Evolutionary conservation across 2,888 invertebrate species (phyloP).

Genomic region (Drosophila neutralis): DNA sequence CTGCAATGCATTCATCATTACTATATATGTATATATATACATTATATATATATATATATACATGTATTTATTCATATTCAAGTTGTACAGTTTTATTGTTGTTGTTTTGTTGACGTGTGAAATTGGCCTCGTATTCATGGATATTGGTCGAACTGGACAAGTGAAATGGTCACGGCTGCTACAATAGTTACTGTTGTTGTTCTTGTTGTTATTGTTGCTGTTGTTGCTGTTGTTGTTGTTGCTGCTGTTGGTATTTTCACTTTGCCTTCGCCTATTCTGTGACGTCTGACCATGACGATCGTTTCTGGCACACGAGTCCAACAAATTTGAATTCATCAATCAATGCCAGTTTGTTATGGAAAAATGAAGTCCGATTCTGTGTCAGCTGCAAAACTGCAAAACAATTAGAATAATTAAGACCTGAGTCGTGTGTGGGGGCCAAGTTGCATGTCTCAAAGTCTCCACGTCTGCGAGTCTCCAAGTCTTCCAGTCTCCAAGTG

Average conservation of each 20-base stretch:
- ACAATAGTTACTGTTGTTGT: slow-evolving; percentile 14
- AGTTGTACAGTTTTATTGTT: slow-evolving; percentile 43
- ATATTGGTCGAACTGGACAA: slow-evolving; percentile 50
- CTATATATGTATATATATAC: neutral
- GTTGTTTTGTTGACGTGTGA: slow-evolving; percentile 47
- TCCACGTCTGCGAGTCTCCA: neutral
- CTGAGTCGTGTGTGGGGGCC: slow-evolving; percentile 10
- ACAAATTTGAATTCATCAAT: slow-evolving; percentile 59
- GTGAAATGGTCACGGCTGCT: slow-evolving; percentile 54
- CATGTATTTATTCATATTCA: slow-evolving; percentile 60
- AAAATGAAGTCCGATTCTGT: slow-evolving; percentile 14
- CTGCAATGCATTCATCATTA: slow-evolving; percentile 8
- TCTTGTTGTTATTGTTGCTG: neutral
- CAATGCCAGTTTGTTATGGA: slow-evolving; percentile 53
- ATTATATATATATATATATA: neutral
- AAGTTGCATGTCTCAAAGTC: slow-evolving; percentile 5
- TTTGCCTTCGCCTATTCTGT: slow-evolving; percentile 12
- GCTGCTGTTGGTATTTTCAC: slow-evolving; percentile 28
- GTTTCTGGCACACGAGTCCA: slow-evolving; percentile 32
- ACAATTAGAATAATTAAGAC: slow-evolving; percentile 73
- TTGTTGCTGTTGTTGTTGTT: slow-evolving; percentile 3
- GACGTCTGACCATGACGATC: slow-evolving; percentile 18
- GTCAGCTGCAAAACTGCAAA: slow-evolving; percentile 42
- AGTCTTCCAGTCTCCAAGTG: neutral
- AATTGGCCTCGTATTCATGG: slow-evolving; percentile 41